Evolutionary conservation across 1,140 invertebrate genomes (phyloP).

Genomic region (Tribolium madens): DNA sequence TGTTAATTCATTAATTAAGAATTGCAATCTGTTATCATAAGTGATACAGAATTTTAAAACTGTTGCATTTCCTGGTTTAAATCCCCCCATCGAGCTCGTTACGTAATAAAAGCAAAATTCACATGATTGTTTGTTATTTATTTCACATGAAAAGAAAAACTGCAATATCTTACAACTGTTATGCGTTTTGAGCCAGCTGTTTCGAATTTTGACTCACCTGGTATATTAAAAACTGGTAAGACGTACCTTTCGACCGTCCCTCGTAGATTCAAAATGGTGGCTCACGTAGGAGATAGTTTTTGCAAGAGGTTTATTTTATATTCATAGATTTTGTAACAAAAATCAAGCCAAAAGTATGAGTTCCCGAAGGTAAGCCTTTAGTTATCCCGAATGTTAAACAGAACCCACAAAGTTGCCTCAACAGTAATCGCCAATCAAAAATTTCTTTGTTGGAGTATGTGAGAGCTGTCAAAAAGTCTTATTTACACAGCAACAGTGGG

Average conservation of each 20-base stretch:
- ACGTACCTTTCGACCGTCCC: constrained; percentile 4
- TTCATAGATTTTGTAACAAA: constrained; percentile 40
- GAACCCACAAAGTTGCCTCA: neutral
- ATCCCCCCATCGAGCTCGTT: too few species aligned
- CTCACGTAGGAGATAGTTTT: constrained; percentile 38
- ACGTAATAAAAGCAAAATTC: too few species aligned
- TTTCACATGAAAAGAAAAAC: neutral
- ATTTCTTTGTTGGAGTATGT: constrained; percentile 40
- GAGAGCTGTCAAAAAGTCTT: constrained; percentile 47
- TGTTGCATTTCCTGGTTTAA: too few species aligned
- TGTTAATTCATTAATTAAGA: too few species aligned
- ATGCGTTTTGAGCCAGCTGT: neutral
- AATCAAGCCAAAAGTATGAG: constrained; percentile 50
- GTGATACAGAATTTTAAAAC: too few species aligned
- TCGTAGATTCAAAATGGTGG: constrained; percentile 53
- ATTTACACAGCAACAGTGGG: constrained; percentile 45
- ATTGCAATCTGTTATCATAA: too few species aligned
- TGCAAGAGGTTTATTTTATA: constrained; percentile 44
- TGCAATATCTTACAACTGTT: neutral
- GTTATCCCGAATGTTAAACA: neutral
- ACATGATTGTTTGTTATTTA: too few species aligned
- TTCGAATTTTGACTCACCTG: neutral
- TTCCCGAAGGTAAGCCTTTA: constrained; percentile 55
- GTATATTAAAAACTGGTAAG: neutral
- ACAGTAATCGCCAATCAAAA: neutral